Base-by-base conservation (phyloP, 2,113 vertebrate species). In the Callaeas wilsoni region DNA sequence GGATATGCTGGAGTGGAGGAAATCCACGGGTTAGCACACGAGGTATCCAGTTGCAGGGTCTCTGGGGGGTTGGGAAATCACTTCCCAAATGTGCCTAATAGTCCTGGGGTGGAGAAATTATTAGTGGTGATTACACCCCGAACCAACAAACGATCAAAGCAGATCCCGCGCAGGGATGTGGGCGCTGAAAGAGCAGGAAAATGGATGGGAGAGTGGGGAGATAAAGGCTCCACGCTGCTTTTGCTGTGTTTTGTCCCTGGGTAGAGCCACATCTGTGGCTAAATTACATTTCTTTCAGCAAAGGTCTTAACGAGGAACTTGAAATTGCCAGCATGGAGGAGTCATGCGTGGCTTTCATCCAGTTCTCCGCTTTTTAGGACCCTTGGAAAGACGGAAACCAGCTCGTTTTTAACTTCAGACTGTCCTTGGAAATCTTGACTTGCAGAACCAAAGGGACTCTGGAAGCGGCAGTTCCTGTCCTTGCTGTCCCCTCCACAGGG, bases 51-150 rank as follows among this genome's bases (percentile, higher is more conserved):
- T 92, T 84, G 81, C 84, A 84, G 9, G 9, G 21, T 77, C 87
- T 87, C 90, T 47, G 3, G 2, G 71, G 91, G 67, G 47, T n/a
- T 47, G n/a, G 70, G 49, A 87, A 96, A 94, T 96, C 90, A 27
- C 75, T 95, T 96, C 84, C 84, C 78, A 80, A 81, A 74, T n/a
- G 3, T 90, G 59, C 55, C 87, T 92, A 41, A 91, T 69, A 55
- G 69, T 50, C 32, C 77, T 85, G 23, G 29, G 16, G 50, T 29
- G 4, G 56, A 64, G 90, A 65, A 96, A 57, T 89, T 13, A 44
- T 77, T 77, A 33, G 44, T 59, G 79, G 26, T 68, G 81, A 90
- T 93, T 94, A 49, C 64, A 41, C n/a, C 41, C 84, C 32, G 64
- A 81, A 85, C 42, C 69, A 53, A 19, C 2, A 62, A 49, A 71